A percentile compares a stretch with the other conserved stretches of the same genome.
Evolutionary conservation across 2,888 invertebrate genomes (phyloP).

Genomic region (Lasioglossum marginatum): DNA sequence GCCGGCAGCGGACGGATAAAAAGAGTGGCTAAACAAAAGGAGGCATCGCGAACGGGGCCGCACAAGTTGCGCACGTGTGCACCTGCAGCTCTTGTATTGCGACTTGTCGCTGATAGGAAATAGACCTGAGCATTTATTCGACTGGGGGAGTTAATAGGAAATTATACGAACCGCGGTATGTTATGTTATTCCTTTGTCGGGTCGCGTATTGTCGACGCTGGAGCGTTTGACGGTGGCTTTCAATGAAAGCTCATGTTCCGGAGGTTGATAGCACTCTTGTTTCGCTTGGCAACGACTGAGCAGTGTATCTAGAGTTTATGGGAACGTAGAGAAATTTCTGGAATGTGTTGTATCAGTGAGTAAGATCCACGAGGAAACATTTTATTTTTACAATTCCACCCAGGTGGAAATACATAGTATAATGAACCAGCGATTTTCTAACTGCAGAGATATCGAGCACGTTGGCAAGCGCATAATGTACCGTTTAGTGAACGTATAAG

Average conservation of each 20-base stretch:
- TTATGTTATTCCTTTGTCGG: neutral
- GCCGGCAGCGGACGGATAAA: neutral
- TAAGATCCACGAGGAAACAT: neutral
- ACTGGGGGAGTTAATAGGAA: neutral
- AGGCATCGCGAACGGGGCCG: neutral
- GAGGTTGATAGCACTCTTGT: neutral
- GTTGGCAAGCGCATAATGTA: neutral
- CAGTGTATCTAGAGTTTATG: neutral
- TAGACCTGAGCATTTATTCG: neutral
- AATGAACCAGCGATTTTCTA: neutral
- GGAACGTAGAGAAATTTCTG: neutral
- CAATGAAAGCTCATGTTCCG: neutral
- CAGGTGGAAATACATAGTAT: neutral
- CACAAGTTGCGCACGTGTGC: neutral
- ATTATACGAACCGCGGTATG: neutral
- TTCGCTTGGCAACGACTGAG: neutral
- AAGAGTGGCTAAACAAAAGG: constrained; percentile 7
- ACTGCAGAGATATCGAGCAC: neutral
- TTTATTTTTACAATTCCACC: neutral
- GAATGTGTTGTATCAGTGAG: neutral
- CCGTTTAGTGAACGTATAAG: no score
- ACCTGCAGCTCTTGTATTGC: neutral
- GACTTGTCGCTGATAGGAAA: neutral
- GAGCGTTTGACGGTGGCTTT: neutral
- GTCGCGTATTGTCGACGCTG: neutral